These are phyloP conservation scores for Tachina grossa DNA, from an alignment of 2,888 invertebrate genomes.

Conservation along the genomic window DNA sequence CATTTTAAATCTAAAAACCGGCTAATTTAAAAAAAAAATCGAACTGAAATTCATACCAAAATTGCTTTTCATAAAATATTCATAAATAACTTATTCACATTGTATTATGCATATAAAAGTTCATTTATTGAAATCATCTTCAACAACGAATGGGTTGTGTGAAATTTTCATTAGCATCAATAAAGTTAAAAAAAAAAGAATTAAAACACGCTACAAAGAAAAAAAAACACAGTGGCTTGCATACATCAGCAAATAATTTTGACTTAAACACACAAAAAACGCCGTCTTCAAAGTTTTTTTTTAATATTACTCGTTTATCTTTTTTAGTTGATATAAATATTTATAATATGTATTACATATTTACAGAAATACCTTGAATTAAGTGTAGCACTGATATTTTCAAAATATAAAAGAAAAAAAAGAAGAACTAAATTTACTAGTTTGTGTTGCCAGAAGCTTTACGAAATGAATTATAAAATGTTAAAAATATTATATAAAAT, in stretches of 20 bases:
- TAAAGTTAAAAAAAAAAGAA: constrained; percentile 4
- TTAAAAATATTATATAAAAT: too few relatives aligned
- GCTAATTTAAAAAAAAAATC: constrained; percentile 15
- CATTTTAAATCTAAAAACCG: too few relatives aligned
- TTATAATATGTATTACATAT: neutral
- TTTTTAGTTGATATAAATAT: neutral
- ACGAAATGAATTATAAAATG: too few relatives aligned
- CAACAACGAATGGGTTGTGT: constrained; percentile 20
- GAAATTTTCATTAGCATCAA: constrained; percentile 47
- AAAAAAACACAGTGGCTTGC: neutral
- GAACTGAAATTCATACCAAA: neutral
- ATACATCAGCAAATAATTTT: constrained; percentile 45
- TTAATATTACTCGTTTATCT: neutral
- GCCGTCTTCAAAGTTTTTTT: neutral
- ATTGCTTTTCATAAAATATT: neutral
- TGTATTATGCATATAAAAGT: neutral
- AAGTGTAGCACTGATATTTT: constrained; percentile 22
- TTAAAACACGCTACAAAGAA: neutral
- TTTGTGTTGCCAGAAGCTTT: too few relatives aligned
- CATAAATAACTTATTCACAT: constrained; percentile 30
- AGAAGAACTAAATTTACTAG: neutral
- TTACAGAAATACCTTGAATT: constrained; percentile 41
- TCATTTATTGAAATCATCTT: constrained; percentile 34
- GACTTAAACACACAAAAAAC: constrained; percentile 1
- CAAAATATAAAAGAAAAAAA: constrained; percentile 14